Conservation (phyloP, 1,140 invertebrate genomes). For the Formica exsecta region DNA sequence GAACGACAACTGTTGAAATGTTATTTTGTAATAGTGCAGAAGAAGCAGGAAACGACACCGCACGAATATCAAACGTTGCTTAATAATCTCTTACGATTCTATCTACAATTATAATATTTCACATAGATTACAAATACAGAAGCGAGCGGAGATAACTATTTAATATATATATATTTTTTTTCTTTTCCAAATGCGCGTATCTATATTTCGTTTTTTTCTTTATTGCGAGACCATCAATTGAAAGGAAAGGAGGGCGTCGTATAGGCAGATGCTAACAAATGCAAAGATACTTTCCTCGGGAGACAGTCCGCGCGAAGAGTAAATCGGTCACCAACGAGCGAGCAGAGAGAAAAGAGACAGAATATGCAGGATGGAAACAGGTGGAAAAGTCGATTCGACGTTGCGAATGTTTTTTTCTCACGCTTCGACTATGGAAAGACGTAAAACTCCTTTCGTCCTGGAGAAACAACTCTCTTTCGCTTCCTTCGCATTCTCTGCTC, state of each 20-base stretch:
- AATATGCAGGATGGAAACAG: constrained; percentile 12
- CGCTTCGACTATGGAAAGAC: constrained; percentile 45
- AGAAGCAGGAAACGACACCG: neutral
- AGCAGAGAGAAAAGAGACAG: neutral
- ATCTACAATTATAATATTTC: neutral
- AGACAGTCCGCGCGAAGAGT: neutral
- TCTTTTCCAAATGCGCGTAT: neutral
- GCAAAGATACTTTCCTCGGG: constrained; percentile 40
- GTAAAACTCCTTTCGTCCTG: constrained; percentile 30
- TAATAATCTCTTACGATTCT: neutral
- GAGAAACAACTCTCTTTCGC: constrained; percentile 53
- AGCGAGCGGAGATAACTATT: neutral
- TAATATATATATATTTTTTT: neutral
- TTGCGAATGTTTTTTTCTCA: constrained; percentile 39
- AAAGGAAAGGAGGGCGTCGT: neutral
- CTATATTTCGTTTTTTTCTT: neutral
- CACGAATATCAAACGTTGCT: neutral
- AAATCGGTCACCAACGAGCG: constrained; percentile 26
- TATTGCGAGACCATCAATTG: constrained; percentile 10
- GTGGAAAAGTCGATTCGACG: constrained; percentile 52
- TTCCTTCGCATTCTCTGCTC: neutral
- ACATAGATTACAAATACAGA: neutral
- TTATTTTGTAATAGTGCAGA: neutral
- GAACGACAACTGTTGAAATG: constrained; percentile 5
- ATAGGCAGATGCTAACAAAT: neutral